Percentiles rank a stretch among this genome's conserved stretches.
Conservation (phyloP, 2,888 invertebrate genomes). For the Drosophila fulvimacula region DNA sequence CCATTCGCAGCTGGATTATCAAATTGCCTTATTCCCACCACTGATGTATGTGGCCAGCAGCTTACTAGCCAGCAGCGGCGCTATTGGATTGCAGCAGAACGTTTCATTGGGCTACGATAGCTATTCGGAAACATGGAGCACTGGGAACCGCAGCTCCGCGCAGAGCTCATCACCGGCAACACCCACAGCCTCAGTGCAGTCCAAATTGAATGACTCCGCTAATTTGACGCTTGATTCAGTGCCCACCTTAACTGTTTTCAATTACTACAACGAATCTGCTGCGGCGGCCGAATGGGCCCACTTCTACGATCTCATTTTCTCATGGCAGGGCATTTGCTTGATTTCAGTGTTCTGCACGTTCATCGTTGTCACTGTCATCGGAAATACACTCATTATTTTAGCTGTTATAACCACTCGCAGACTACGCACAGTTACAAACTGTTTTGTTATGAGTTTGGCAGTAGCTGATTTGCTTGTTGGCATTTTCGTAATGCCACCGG, state of each 20-base stretch:
- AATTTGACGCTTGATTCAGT: constrained; percentile 24
- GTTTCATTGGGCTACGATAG: constrained; percentile 64
- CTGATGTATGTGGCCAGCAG: constrained; percentile 74
- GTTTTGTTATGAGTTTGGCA: constrained; percentile 97
- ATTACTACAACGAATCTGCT: constrained; percentile 72
- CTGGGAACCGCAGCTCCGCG: constrained; percentile 39
- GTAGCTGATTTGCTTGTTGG: constrained; percentile 97
- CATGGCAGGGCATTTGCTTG: constrained; percentile 87
- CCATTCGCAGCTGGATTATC: constrained; percentile 53
- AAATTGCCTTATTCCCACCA: constrained; percentile 51
- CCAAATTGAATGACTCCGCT: constrained; percentile 42
- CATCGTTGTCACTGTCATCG: constrained; percentile 91
- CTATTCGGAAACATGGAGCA: constrained; percentile 51
- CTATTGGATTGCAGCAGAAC: constrained; percentile 56
- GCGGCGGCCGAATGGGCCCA: constrained; percentile 78
- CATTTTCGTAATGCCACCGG: constrained; percentile 97
- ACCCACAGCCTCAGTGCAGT: constrained; percentile 18
- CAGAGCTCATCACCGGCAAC: constrained; percentile 25
- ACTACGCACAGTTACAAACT: constrained; percentile 96
- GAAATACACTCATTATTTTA: constrained; percentile 95
- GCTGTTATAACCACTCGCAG: constrained; percentile 94
- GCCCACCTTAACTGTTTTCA: constrained; percentile 54
- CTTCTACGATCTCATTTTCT: constrained; percentile 81
- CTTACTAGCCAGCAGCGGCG: constrained; percentile 63
- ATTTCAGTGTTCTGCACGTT: constrained; percentile 88